These are phyloP conservation scores for Leptogaster cylindrica DNA, from an alignment of 2,888 invertebrate species.

Conservation along the genomic window DNA sequence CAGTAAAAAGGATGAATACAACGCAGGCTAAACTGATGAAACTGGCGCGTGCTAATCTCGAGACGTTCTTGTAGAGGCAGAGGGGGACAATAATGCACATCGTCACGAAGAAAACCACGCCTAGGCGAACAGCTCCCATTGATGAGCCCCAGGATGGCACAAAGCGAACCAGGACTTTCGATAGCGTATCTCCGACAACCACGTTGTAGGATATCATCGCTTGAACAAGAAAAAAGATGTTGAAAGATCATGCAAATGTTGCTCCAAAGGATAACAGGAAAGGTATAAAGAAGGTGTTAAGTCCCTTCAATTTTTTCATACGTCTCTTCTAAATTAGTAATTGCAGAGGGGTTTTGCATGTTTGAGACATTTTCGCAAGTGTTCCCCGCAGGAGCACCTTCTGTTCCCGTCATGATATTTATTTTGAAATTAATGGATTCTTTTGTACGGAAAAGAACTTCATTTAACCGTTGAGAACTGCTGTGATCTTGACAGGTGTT, in stretches of 20 bases:
- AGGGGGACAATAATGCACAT: slow-evolving; percentile 77
- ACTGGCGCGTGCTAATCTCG: slow-evolving; percentile 60
- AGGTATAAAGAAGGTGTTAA: too few species aligned
- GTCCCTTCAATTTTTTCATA: too few species aligned
- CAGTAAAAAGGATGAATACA: slow-evolving; percentile 73
- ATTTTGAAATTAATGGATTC: too few species aligned
- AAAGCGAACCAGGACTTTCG: slow-evolving; percentile 78
- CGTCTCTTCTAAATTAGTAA: neutral
- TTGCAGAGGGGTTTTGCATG: too few species aligned
- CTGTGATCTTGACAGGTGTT: too few species aligned
- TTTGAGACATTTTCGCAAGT: too few species aligned
- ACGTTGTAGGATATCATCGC: slow-evolving; percentile 90
- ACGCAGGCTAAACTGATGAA: slow-evolving; percentile 70
- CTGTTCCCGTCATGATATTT: too few species aligned
- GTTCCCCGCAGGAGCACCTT: too few species aligned
- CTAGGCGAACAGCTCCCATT: slow-evolving; percentile 61
- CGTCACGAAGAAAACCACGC: slow-evolving; percentile 74
- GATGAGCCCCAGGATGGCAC: slow-evolving; percentile 63
- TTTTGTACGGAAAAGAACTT: too few species aligned
- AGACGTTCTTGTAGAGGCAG: slow-evolving; percentile 78
- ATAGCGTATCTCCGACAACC: slow-evolving; percentile 84
- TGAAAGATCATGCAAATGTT: neutral
- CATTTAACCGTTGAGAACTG: too few species aligned
- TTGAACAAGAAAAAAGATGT: slow-evolving; percentile 59
- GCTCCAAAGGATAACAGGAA: too few species aligned